Base-by-base conservation (phyloP, 2,113 vertebrate species). In the Serinus canaria region DNA sequence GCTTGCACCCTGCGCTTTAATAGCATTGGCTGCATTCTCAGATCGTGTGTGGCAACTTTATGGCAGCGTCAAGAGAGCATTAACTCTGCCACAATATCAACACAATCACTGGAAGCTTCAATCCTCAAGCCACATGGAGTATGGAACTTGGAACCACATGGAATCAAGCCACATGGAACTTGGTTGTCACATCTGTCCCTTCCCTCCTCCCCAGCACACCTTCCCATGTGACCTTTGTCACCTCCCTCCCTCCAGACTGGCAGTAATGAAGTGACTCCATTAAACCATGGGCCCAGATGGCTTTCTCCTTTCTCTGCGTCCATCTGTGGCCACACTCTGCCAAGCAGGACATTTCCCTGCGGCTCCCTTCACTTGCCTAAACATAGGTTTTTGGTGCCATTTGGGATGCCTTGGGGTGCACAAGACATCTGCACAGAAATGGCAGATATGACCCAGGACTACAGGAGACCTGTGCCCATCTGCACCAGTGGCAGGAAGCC, bases 401-500 rank as follows among this genome's bases (percentile, higher is more conserved):
- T 94, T 96, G 87, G 58, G 70, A 84, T 1, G 49, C 84, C 95
- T 74, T 78, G 47, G 81, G 83, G 77, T 43, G 31, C 69, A 66
- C 44, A 68, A 82, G 92, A 77, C 90, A 93, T 55, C 90, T 94
- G 85, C 90, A 83, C 31, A 92, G 59, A 92, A 83, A 78, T 13
- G 33, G 46, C 59, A 89, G 59, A 59, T 77, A 77, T 8, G 27
- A 86, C 64, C 69, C 19, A 37, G n/a, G 59, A 80, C 83, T 70
- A 74, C 50, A 80, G 75, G 72, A 92, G 82, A 86, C 49, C 47
- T 89, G 73, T 49, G 62, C 43, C 95, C 90, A 93, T 96, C 94
- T 95, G 94, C 18, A 83, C 39, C 23, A 30, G 43, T 89, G 88
- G 92, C 76, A 93, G 47, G 33, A 81, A 92, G 94, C 89, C 95